A percentile compares a stretch with the other conserved stretches of the same genome.
phyloP scores from a whole-genome alignment of 2,888 invertebrate species.

The Panorpa germanica region DNA sequence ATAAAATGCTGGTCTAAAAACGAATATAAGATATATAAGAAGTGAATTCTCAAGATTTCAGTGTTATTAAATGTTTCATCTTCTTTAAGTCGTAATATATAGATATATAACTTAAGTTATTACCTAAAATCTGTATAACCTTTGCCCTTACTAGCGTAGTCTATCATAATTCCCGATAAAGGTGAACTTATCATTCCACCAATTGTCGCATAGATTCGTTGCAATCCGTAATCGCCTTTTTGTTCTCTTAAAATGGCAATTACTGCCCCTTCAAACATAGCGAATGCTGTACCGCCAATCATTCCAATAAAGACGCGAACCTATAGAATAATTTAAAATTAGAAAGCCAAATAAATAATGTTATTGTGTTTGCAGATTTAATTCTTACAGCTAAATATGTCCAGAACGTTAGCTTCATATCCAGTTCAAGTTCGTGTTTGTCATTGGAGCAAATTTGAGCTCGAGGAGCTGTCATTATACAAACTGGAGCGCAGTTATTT shows the following conservation, averaged over 20 bases:
- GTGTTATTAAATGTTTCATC: neutral
- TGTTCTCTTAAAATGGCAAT: slow-evolving; percentile 56
- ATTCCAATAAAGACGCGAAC: slow-evolving; percentile 40
- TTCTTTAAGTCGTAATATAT: neutral
- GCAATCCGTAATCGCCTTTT: slow-evolving; percentile 58
- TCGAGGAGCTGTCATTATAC: slow-evolving; percentile 36
- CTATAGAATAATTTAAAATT: slow-evolving; percentile 16
- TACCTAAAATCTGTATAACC: slow-evolving; percentile 57
- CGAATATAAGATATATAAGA: slow-evolving; percentile 8
- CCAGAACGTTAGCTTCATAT: slow-evolving; percentile 52
- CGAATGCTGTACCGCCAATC: slow-evolving; percentile 54
- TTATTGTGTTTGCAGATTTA: slow-evolving; percentile 17
- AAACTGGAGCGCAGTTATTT: slow-evolving; percentile 33
- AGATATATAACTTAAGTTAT: slow-evolving; percentile 8
- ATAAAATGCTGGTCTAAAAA: slow-evolving; percentile 54
- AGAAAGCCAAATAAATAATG: neutral
- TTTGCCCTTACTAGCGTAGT: slow-evolving; percentile 49
- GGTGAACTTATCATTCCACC: slow-evolving; percentile 69
- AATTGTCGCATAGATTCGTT: slow-evolving; percentile 53
- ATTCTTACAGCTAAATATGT: slow-evolving; percentile 44
- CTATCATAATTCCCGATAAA: slow-evolving; percentile 51
- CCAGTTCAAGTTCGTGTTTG: slow-evolving; percentile 36
- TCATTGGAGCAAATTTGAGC: slow-evolving; percentile 36
- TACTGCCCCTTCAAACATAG: slow-evolving; percentile 66
- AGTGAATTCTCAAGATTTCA: neutral